phyloP scores from a whole-genome alignment of 2,113 vertebrate species.

The Aspiorhynchus laticeps region DNA sequence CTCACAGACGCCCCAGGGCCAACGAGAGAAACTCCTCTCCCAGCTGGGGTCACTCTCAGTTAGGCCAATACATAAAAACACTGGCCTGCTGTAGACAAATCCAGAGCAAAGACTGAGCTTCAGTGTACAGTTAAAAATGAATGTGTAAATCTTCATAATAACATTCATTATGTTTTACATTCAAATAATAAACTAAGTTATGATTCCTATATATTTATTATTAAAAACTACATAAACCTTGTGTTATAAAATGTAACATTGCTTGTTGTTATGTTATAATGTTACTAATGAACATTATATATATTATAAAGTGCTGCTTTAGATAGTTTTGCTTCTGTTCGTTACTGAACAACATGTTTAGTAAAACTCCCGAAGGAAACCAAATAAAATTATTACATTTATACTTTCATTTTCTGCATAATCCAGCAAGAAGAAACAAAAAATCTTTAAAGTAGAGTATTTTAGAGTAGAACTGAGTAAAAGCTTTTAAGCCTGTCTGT shows the following conservation, averaged over 20 bases:
- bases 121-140: not conserved
- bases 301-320: not conserved
- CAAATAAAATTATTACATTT: not conserved
- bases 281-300: not conserved
- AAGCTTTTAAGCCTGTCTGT: not conserved
- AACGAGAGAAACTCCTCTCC: constrained; percentile 83
- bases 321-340: not conserved
- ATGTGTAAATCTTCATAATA: too few species aligned
- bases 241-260: not conserved
- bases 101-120: constrained; percentile 8
- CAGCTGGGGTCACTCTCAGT: constrained; percentile 91
- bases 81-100: constrained; percentile 78
- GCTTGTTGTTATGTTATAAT: not conserved
- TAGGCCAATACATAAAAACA: constrained; percentile 92
- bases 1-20: constrained; percentile 93
- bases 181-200: not conserved
- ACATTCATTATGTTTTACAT: too few species aligned
- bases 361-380: not conserved
- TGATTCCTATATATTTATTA: too few species aligned
- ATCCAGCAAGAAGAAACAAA: not conserved
- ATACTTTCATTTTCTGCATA: not conserved
- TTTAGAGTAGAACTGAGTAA: not conserved
- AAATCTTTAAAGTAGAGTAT: not conserved
- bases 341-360: not conserved
- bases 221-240: too few species aligned